Base-by-base conservation (phyloP, 2,888 invertebrate species). In the Creontiades dilutus region DNA sequence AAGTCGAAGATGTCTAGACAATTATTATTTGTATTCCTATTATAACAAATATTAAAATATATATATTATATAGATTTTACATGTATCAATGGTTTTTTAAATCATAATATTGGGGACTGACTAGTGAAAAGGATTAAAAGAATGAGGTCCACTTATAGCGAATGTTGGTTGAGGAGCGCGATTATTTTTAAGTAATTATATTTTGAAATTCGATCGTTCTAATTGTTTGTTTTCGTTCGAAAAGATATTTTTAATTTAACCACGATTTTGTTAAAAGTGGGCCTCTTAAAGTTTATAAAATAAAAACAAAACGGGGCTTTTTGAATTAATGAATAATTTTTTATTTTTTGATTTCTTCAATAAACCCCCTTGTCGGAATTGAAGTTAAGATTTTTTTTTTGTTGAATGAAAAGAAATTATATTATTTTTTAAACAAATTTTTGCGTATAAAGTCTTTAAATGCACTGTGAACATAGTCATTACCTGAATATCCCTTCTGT, bases 391-490 rank as follows among this genome's bases (percentile, higher is more conserved):
- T n/a, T 78, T 78, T 81, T 81, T 81, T 82, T 82, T 52, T n/a
- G 37, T 37, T 14, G 48, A 52, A 52, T 28, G 82, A 82, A 14
- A 27, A 52, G 27, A 52, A 82, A 52, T 52, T 28, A 16, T 27
- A 19, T 52, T 82, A 82, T 82, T 85, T 85, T n/a, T 55, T 57
- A 27, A 85, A 85, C 5, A 47, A 55, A 68, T 9, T 46, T 82
- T 80, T 80, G 11, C 23, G 61, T 37, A 14, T 75, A 47, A 86
- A 75, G 90, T 91, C 91, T 91, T 90, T 90, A 90, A 90, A 90
- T 91, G 91, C 91, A 91, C 91, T 91, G 89, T 90, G 86, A 91
- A 91, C 91, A 91, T 91, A 86, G 88, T 87, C 82, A 90, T 90
- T 88, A 89, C 89, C 89, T 81, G 19, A 47, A 46, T 16, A 82